These are phyloP conservation scores for Andrena cerasifolii DNA, from an alignment of 1,140 invertebrate genomes.

Conservation along the genomic window DNA sequence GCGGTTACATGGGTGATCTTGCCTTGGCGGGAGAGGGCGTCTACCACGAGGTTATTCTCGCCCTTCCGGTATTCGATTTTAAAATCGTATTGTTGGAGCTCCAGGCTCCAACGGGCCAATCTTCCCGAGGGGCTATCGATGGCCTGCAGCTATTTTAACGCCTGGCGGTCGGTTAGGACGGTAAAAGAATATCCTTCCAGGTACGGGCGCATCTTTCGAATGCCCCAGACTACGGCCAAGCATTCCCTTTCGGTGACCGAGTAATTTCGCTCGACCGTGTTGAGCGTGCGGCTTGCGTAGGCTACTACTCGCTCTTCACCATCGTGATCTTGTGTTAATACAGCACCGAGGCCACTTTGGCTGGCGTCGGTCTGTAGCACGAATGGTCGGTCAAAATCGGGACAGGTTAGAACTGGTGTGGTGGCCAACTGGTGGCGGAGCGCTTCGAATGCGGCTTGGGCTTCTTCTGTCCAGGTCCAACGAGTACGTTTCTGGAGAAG, in stretches of 20 bases:
- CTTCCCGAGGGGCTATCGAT: neutral
- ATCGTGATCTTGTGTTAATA: neutral
- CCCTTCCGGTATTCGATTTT: neutral
- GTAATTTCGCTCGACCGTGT: conserved; percentile 36
- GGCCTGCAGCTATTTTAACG: neutral
- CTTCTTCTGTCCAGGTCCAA: no score
- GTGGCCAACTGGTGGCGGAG: conserved; percentile 53
- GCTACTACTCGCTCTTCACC: conserved; percentile 2
- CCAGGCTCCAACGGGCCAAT: neutral
- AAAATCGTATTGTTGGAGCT: no score
- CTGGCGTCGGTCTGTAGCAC: conserved; percentile 1
- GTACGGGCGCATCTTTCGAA: neutral
- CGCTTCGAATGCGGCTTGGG: conserved; percentile 28
- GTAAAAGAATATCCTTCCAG: neutral
- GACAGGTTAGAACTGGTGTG: conserved; percentile 50
- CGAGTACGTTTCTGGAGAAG: conserved; percentile 48
- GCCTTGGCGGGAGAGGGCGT: conserved; percentile 13
- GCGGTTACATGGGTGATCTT: no score
- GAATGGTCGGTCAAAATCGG: conserved; percentile 51
- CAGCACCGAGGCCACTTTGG: neutral
- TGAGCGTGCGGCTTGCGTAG: conserved; percentile 18
- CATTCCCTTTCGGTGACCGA: no score
- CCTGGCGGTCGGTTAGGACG: neutral
- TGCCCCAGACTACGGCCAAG: no score
- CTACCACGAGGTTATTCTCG: neutral